Evolutionary conservation across 2,113 vertebrate genomes (phyloP).

Genomic region (Oryzias celebensis): DNA sequence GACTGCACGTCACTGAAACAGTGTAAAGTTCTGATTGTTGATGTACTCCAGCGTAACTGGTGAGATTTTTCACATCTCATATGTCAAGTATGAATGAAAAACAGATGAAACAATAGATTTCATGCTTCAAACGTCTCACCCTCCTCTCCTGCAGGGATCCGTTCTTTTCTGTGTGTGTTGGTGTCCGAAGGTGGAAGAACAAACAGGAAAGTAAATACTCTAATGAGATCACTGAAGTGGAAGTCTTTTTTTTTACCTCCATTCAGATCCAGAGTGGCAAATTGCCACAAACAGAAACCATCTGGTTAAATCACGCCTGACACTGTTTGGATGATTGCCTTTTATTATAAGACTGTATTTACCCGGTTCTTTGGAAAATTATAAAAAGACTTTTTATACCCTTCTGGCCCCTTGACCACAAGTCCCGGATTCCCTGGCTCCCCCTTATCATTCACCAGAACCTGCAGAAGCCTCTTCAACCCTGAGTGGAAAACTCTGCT

Average conservation of each 20-base stretch:
- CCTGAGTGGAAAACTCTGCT: constrained; percentile 16
- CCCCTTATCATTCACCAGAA: constrained; percentile 3
- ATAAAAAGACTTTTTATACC: constrained; percentile 24
- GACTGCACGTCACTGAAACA: constrained; percentile 65
- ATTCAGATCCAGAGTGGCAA: constrained; percentile 23
- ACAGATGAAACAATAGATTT: neutral
- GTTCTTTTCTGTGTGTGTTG: constrained; percentile 26
- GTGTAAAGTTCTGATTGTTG: constrained; percentile 56
- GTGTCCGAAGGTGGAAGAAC: constrained; percentile 34
- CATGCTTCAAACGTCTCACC: neutral
- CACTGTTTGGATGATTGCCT: constrained; percentile 57
- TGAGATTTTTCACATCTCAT: constrained; percentile 41
- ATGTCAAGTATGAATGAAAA: neutral
- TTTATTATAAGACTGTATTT: constrained; percentile 55
- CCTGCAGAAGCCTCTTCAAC: constrained; percentile 32
- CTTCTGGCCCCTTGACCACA: too few relatives aligned
- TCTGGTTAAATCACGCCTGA: constrained; percentile 40
- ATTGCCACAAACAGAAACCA: constrained; percentile 1
- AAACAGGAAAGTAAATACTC: constrained; percentile 39
- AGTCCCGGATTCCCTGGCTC: constrained; percentile 14
- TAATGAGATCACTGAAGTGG: constrained; percentile 15
- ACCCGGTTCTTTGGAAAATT: constrained; percentile 42
- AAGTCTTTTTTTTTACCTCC: constrained; percentile 32
- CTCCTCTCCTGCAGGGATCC: constrained; percentile 31
- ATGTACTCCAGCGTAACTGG: constrained; percentile 46